Evolutionary conservation across 2,797 vertebrate species (phyloP), one percentile per base, ranked within the genome.

Genomic region (Sebastes minor): DNA sequence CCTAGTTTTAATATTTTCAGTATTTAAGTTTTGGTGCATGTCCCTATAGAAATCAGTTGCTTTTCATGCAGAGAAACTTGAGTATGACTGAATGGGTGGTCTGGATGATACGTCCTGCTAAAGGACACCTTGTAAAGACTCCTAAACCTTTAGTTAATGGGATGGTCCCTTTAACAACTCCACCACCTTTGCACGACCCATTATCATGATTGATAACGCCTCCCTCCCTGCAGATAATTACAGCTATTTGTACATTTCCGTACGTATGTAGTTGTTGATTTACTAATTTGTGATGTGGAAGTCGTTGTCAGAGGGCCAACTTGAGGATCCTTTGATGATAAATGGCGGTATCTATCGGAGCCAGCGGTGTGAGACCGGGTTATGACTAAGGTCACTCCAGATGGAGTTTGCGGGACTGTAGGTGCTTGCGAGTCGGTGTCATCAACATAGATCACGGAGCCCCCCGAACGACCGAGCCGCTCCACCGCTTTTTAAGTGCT

Each of bases 311-410:
- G 74, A 46, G 38, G 81, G 72, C 84, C 76, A 84, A 82, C 86
- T 83, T 89, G 78, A 88, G 80, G 78, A 74, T 74, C 72, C 42
- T 71, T 42, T 76, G 20, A 20, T 90, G 86, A 93, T 88, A 38
- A 84, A 93, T 80, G 80, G 77, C 30, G 70, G 82, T 79, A 76
- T 82, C 86, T 74, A 78, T 83, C 4, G 61, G 80, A 92, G 90
- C 71, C 86, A 84, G 90, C 81, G 76, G 85, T n/a, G 80, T 78
- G 90, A 87, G 81, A 89, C 90, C 55, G 57, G 88, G 91, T 93
- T 88, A 89, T 75, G 88, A 87, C 90, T 90, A 88, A 94, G 94
- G 92, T 93, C 92, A 81, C 82, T 78, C 55, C 82, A 74, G 77
- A 93, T 88, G 82, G 92, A 91, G 91, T 91, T 89, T 87, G 87